These are phyloP conservation scores for Ophion ventricosus DNA, from an alignment of 2,888 invertebrate species.

Conservation along the genomic window DNA sequence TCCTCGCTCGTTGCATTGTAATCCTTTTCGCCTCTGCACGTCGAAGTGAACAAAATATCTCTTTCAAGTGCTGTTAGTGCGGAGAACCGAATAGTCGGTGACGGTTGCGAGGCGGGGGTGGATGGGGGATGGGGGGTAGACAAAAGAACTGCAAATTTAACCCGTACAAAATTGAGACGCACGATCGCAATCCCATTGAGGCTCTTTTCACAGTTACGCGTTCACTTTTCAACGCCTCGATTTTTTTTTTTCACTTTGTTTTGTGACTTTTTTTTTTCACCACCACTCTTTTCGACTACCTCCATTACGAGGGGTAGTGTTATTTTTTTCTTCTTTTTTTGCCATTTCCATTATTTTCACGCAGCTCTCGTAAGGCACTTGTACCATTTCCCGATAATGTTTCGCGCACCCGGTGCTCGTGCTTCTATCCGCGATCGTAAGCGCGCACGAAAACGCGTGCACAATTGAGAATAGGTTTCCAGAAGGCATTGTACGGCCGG, in stretches of 20 bases:
- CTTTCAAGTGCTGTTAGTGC: constrained; percentile 47
- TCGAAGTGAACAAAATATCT: constrained; percentile 54
- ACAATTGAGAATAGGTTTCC: not conserved
- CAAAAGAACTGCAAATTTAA: constrained; percentile 61
- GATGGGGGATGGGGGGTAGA: constrained; percentile 21
- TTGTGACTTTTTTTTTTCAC: constrained; percentile 1
- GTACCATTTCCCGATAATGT: constrained; percentile 8
- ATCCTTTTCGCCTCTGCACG: constrained; percentile 52
- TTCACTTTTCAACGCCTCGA: constrained; percentile 57
- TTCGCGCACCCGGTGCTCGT: not conserved
- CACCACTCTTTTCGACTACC: constrained; percentile 9
- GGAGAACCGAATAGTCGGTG: not conserved
- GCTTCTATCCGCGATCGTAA: not conserved
- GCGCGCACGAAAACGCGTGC: not conserved
- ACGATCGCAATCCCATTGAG: constrained; percentile 59
- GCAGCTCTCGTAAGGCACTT: not conserved
- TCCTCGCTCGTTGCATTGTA: constrained; percentile 43
- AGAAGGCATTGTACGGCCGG: not conserved
- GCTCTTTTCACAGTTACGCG: constrained; percentile 61
- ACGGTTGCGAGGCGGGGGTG: not conserved
- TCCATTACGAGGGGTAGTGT: not conserved
- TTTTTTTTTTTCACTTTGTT: constrained; percentile 2
- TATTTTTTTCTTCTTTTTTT: not conserved
- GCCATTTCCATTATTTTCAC: not conserved
- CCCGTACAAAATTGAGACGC: constrained; percentile 65